Evolutionary conservation across 2,113 vertebrate genomes (phyloP).

Genomic region (Zosterops lateralis): DNA sequence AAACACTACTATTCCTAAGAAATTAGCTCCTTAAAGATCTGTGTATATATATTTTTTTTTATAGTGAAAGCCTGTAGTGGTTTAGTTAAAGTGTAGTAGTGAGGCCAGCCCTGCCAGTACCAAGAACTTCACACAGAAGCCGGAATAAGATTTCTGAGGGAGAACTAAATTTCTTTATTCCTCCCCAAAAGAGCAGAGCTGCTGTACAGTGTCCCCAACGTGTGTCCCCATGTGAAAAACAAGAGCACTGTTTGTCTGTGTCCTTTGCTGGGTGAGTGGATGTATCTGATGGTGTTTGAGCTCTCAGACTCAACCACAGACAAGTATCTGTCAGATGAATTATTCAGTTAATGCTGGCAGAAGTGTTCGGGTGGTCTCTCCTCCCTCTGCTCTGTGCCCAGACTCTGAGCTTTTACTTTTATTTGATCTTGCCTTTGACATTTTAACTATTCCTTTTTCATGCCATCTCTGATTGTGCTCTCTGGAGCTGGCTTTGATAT

Average conservation of each 20-base stretch:
- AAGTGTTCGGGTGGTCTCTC: neutral
- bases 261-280: neutral
- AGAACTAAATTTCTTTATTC: neutral
- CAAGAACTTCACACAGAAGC: neutral
- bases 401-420: conserved; percentile 28
- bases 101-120: neutral
- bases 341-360: neutral
- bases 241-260: neutral
- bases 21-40: neutral
- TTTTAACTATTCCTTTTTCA: neutral
- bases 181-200: neutral
- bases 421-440: conserved; percentile 25
- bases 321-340: neutral
- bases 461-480: neutral
- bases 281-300: neutral
- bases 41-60: neutral
- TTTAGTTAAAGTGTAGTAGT: neutral
- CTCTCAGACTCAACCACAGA: neutral
- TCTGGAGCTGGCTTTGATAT: neutral
- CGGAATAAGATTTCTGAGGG: neutral
- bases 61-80: neutral
- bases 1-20: neutral
- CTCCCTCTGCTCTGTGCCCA: neutral
- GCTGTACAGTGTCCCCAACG: neutral
- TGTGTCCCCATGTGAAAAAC: neutral